These are phyloP conservation scores for Pectinophora gossypiella DNA, from an alignment of 1,140 invertebrate species.

Conservation along the genomic window DNA sequence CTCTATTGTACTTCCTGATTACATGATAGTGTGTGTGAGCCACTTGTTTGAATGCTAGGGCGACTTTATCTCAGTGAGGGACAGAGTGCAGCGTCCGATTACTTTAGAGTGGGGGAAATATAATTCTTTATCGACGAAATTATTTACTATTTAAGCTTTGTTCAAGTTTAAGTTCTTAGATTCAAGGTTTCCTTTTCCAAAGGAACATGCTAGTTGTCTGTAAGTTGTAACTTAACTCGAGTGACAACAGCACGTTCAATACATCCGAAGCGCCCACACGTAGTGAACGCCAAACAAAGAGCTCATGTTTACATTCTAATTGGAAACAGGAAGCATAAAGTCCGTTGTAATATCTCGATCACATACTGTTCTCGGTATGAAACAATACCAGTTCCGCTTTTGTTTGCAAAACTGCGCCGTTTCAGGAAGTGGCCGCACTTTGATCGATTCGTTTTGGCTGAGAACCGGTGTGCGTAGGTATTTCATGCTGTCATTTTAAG, in stretches of 20 bases:
- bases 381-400: slow-evolving; percentile 71
- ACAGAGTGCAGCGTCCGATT: slow-evolving; percentile 72
- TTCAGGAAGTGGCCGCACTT: slow-evolving; percentile 54
- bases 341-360: slow-evolving; percentile 54
- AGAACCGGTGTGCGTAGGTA: slow-evolving; percentile 9
- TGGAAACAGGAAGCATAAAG: slow-evolving; percentile 69
- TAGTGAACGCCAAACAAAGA: slow-evolving; percentile 31
- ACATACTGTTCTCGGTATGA: slow-evolving; percentile 60
- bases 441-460: slow-evolving; percentile 36
- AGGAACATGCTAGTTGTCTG: too few species aligned
- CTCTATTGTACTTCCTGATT: slow-evolving; percentile 74
- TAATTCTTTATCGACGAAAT: slow-evolving; percentile 26
- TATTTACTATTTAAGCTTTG: too few species aligned
- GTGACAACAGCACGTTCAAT: not conserved
- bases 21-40: slow-evolving; percentile 60
- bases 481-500: not conserved
- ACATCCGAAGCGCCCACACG: slow-evolving; percentile 1
- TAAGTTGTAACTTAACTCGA: too few species aligned
- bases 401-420: slow-evolving; percentile 59
- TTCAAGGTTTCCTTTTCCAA: too few species aligned
- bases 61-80: slow-evolving; percentile 70
- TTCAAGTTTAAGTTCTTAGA: too few species aligned
- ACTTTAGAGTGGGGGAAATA: slow-evolving; percentile 36
- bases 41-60: slow-evolving; percentile 74
- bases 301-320: slow-evolving; percentile 59